These are phyloP conservation scores for Muntiacus muntjak DNA, from an alignment of 2,113 vertebrate species.

Conservation along the genomic window DNA sequence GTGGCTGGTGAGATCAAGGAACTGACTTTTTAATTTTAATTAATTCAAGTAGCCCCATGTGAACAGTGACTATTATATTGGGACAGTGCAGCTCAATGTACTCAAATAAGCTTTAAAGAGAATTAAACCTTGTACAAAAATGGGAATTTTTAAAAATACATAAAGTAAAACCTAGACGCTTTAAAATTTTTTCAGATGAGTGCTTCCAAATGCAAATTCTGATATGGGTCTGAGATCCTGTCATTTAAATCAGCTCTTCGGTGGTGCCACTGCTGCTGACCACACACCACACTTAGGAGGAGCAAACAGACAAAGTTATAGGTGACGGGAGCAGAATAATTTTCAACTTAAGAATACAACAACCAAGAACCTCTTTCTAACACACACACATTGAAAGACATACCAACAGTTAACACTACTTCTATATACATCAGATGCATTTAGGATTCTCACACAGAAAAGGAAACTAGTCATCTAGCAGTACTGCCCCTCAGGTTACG, in stretches of 20 bases:
- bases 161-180: not conserved
- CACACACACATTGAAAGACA: not conserved
- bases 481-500: not conserved
- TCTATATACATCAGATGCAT: not conserved
- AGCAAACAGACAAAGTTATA: not conserved
- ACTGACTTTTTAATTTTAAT: not conserved
- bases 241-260: not conserved
- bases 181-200: not conserved
- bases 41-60: not conserved
- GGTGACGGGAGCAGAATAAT: not conserved
- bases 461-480: not conserved
- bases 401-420: not conserved
- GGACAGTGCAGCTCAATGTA: not conserved
- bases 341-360: not conserved
- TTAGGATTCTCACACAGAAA: not conserved
- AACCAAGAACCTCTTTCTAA: not conserved
- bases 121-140: not conserved
- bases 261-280: not conserved
- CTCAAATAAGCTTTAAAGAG: not conserved
- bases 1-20: not conserved
- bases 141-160: not conserved
- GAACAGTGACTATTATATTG: not conserved
- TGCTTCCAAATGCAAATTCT: not conserved
- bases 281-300: accelerated
- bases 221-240: not conserved